Base-by-base conservation (phyloP, 2,797 vertebrate species). In the Dallia pectoralis region DNA sequence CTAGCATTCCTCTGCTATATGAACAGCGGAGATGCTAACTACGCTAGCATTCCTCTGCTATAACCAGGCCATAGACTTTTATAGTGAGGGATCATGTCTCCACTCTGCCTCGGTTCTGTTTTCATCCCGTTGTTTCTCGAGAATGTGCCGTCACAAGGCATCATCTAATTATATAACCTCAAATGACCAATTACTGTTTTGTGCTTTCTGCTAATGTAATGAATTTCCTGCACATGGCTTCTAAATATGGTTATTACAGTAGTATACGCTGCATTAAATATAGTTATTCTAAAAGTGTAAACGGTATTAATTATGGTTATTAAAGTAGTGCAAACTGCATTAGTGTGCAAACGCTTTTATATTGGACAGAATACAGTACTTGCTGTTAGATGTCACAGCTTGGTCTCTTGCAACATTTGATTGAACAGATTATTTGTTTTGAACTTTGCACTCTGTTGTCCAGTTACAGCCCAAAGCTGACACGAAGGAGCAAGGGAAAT, bases 161-260 rank as follows among this genome's bases (percentile, higher is more conserved):
- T 30, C 71, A 69, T 69, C 16, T 15, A 14, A 9, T 86, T 82
- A 84, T 70, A 47, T 75, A 84, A 87, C 62, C 30, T 11, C 69
- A 71, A 75, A 19, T 61, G 32, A 77, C 73, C 69, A 69, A 74
- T 84, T 80, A 83, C 79, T 88, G 81, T 88, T 87, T 56, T 70
- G 77, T 80, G 82, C 79, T 89, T 88, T 70, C 49, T 16, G 85
- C 72, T 71, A 81, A 84, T 87, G 83, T 78, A 62, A 32, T 84
- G 85, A 62, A 27, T 84, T 83, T 87, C 83, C 88, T 79, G 67
- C 77, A 77, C 81, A 30, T 82, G 85, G 84, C 76, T 75, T 71
- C 80, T 81, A 77, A 78, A 82, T 40, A 78, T 27, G 74, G 77
- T 72, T 79, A 84, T 15, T 29, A 15, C 25, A 62, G 22, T 59